Conservation (phyloP, 2,113 vertebrate species). For the Thinocorus orbignyianus region DNA sequence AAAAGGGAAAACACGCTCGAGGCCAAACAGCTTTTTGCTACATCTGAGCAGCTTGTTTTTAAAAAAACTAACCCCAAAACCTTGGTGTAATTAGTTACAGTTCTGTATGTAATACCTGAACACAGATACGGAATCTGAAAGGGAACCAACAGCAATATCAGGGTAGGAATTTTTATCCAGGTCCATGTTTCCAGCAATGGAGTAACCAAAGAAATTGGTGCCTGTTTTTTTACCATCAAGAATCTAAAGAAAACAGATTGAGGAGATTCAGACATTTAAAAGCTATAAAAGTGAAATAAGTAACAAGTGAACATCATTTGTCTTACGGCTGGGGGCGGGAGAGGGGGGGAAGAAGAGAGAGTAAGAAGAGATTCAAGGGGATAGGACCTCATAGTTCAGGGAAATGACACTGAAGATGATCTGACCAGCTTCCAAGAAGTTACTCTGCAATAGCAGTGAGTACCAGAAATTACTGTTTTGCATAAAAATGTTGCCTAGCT, state of each 20-base stretch:
- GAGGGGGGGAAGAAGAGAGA: background rate
- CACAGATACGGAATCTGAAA: conserved; percentile 89
- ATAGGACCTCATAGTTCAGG: background rate
- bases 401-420: background rate
- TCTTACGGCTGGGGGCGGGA: background rate
- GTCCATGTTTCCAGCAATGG: conserved; percentile 94
- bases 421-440: background rate
- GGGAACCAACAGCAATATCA: conserved; percentile 92
- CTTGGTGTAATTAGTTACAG: background rate
- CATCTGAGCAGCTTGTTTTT: background rate
- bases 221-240: conserved; percentile 81
- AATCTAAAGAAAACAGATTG: conserved; percentile 75
- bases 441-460: background rate
- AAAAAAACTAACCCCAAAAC: background rate
- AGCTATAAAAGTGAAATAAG: background rate
- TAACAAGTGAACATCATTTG: background rate
- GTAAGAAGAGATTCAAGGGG: background rate
- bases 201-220: conserved; percentile 89
- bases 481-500: background rate
- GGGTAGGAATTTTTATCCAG: conserved; percentile 92
- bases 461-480: background rate
- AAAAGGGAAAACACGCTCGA: background rate
- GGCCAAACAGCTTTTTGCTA: background rate
- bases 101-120: conserved; percentile 79
- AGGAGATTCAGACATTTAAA: background rate